phyloP scores from a whole-genome alignment of 2,888 invertebrate genomes.

The Hoplodrina ambigua region DNA sequence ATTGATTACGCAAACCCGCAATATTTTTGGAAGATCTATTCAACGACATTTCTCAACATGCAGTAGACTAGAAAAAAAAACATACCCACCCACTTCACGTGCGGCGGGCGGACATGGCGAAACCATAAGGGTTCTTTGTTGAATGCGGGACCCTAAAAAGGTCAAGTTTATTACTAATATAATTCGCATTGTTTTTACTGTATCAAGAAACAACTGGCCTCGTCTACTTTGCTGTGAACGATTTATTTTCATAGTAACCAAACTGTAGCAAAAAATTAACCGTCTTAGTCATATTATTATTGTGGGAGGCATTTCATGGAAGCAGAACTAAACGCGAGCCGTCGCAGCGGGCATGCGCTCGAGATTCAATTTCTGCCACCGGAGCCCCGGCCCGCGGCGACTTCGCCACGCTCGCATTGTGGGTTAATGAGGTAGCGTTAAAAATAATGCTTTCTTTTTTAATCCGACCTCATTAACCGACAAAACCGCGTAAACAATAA shows the following conservation, averaged over 20 bases:
- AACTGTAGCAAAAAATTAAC: slow-evolving; percentile 4
- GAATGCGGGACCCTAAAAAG: too few species aligned
- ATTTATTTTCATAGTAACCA: slow-evolving; percentile 1
- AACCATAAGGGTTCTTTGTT: too few species aligned
- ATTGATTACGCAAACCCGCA: too few species aligned
- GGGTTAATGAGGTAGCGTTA: slow-evolving; percentile 70
- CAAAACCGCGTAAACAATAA: slow-evolving; percentile 73
- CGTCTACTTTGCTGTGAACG: slow-evolving; percentile 6
- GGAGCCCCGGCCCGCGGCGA: slow-evolving; percentile 67
- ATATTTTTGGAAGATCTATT: too few species aligned
- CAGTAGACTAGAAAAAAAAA: too few species aligned
- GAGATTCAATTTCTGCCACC: slow-evolving; percentile 85
- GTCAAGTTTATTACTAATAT: not conserved
- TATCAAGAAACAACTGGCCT: not conserved
- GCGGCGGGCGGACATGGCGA: too few species aligned
- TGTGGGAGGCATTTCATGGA: slow-evolving; percentile 65
- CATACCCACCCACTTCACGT: too few species aligned
- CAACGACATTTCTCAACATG: too few species aligned
- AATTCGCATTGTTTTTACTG: slow-evolving; percentile 14
- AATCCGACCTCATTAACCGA: slow-evolving; percentile 81
- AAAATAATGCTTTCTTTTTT: slow-evolving; percentile 71
- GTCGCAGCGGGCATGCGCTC: slow-evolving; percentile 79
- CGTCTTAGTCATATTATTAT: slow-evolving; percentile 51
- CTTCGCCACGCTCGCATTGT: slow-evolving; percentile 72
- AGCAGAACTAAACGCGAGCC: slow-evolving; percentile 83